Conservation (phyloP, 2,113 vertebrate species). For the Pygoscelis adeliae region DNA sequence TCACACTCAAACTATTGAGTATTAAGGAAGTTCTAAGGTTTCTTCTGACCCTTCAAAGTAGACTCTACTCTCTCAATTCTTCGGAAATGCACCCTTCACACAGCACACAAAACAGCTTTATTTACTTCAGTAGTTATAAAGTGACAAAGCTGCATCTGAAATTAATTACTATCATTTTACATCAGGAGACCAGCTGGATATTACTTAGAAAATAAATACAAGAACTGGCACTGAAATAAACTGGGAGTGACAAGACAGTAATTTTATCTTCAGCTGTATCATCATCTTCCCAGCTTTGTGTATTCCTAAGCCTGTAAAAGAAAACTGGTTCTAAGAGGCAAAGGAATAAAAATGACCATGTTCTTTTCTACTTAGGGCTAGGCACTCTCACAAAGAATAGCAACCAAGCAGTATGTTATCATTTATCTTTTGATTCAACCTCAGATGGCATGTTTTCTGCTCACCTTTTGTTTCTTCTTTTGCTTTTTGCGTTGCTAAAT, state of each 20-base stretch:
- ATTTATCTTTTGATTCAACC: neutral
- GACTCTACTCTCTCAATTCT: neutral
- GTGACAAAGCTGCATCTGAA: neutral
- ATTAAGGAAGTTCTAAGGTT: neutral
- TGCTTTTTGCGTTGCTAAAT: constrained; percentile 95
- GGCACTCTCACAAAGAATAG: neutral
- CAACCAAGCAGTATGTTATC: neutral
- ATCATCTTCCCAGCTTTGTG: neutral
- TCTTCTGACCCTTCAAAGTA: neutral
- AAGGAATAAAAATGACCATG: neutral
- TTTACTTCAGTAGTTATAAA: neutral
- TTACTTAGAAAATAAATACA: neutral
- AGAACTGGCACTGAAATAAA: neutral
- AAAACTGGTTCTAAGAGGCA: neutral
- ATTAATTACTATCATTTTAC: neutral
- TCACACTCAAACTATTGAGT: neutral
- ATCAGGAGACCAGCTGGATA: neutral
- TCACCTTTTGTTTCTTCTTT: constrained; percentile 98
- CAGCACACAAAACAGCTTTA: neutral
- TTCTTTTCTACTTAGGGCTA: neutral
- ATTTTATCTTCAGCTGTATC: neutral
- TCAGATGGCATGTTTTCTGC: neutral
- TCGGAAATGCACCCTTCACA: neutral
- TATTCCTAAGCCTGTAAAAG: neutral
- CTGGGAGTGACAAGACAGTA: neutral